Evolutionary conservation across 2,797 vertebrate genomes (phyloP).

Genomic region (Morus bassanus): DNA sequence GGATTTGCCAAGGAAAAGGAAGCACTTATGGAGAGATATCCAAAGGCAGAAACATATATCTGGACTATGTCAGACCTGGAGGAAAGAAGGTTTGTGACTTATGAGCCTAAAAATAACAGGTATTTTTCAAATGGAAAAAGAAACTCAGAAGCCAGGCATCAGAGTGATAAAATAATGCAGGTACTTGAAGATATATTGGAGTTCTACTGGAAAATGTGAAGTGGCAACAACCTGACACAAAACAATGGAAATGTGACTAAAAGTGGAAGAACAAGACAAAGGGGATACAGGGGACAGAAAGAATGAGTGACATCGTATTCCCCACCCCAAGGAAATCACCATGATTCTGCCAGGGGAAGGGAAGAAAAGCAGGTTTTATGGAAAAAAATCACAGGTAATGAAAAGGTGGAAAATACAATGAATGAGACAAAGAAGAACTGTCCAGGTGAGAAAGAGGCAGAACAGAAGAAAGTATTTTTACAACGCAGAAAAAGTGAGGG

Average conservation of each 20-base stretch:
- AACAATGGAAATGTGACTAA: not conserved
- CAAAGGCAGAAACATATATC: not conserved
- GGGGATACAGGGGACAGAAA: not conserved
- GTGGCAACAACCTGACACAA: not conserved
- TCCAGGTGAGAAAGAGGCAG: not conserved
- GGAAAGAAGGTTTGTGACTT: not conserved
- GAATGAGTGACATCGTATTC: not conserved
- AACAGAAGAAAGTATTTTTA: not conserved
- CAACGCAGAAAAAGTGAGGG: not conserved
- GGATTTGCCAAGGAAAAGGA: not conserved
- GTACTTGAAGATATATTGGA: not conserved
- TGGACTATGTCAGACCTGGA: not conserved
- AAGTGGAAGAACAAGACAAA: not conserved
- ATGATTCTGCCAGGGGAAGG: not conserved
- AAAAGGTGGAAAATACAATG: not conserved
- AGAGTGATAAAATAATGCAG: not conserved
- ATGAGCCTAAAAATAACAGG: not conserved
- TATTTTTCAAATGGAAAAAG: not conserved
- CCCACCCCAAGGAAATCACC: not conserved
- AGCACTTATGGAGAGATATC: not conserved
- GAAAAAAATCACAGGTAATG: not conserved
- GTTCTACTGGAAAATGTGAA: not conserved
- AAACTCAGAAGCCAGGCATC: not conserved
- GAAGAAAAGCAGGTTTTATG: not conserved
- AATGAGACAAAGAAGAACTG: not conserved